Percentiles rank a stretch among this genome's conserved stretches.
These are phyloP conservation scores for Alligator sinensis DNA, from an alignment of 2,113 vertebrate genomes.

Conservation along the genomic window DNA sequence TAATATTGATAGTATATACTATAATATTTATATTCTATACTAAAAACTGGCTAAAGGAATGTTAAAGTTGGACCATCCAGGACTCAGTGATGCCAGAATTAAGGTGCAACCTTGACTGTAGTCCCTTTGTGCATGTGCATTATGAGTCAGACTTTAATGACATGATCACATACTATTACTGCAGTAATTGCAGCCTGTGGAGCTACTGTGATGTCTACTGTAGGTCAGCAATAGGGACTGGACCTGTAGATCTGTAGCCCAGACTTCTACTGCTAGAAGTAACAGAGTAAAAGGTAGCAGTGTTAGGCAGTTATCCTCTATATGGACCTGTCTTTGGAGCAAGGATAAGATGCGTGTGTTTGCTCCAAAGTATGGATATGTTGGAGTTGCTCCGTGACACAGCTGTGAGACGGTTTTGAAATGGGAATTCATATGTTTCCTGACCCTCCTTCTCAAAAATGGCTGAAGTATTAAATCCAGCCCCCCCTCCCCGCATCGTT, in stretches of 20 bases:
- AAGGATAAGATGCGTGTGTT: too few relatives aligned
- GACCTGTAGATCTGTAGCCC: not conserved
- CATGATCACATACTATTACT: not conserved
- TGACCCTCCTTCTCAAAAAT: not conserved
- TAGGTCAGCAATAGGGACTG: not conserved
- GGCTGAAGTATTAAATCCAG: conserved; percentile 35
- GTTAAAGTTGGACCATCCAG: not conserved
- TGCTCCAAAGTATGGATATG: conserved; percentile 4
- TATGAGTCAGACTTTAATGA: not conserved
- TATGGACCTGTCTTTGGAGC: not conserved
- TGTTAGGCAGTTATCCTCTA: not conserved
- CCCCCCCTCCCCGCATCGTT: not conserved
- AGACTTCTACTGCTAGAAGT: not conserved
- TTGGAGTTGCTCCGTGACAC: not conserved
- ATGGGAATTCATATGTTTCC: not conserved
- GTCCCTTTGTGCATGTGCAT: not conserved
- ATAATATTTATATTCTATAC: too few relatives aligned
- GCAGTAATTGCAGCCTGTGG: not conserved
- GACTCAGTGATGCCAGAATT: not conserved
- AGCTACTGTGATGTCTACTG: not conserved
- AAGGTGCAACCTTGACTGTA: not conserved
- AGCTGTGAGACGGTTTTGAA: not conserved
- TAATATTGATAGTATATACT: too few relatives aligned
- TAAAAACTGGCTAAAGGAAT: not conserved
- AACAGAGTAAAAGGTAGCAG: not conserved